A percentile compares a stretch with the other conserved stretches of the same genome.
phyloP scores from a whole-genome alignment of 2,888 invertebrate species.

The Bellardia pandia region DNA sequence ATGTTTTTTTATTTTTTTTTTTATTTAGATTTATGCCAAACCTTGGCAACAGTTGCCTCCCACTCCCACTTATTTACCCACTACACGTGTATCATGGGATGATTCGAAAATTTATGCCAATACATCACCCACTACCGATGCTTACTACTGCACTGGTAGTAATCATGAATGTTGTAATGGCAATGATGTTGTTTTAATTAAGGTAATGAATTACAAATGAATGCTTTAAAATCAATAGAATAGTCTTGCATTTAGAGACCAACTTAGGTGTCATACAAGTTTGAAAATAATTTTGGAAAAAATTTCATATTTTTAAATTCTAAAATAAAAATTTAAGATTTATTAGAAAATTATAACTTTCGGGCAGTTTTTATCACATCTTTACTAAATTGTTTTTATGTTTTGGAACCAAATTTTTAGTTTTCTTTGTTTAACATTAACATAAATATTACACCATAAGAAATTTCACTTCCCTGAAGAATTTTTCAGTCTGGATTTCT shows the following conservation, averaged over 20 bases:
- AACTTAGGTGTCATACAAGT: constrained; percentile 8
- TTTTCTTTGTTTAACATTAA: too few species aligned
- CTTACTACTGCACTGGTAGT: constrained; percentile 82
- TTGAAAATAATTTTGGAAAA: not conserved
- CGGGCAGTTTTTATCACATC: not conserved
- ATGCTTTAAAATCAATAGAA: constrained; percentile 33
- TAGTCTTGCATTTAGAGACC: constrained; percentile 27
- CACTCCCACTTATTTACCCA: constrained; percentile 82
- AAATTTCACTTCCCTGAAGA: too few species aligned
- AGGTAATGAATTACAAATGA: constrained; percentile 78
- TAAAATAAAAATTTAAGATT: not conserved
- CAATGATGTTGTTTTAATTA: constrained; percentile 84
- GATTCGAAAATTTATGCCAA: constrained; percentile 83
- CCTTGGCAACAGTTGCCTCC: constrained; percentile 83
- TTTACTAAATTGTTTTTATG: not conserved
- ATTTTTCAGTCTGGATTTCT: too few species aligned
- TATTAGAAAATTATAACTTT: too few species aligned
- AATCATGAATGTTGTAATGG: constrained; percentile 83
- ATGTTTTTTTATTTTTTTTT: constrained; percentile 58
- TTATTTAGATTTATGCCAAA: constrained; percentile 72
- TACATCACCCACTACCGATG: constrained; percentile 75
- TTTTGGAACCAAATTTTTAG: not conserved
- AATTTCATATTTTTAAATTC: too few species aligned
- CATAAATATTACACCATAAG: too few species aligned
- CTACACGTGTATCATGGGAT: constrained; percentile 83